Percentiles rank a stretch among this genome's conserved stretches.
These are phyloP conservation scores for Sicus ferrugineus DNA, from an alignment of 2,888 invertebrate species.

Conservation along the genomic window DNA sequence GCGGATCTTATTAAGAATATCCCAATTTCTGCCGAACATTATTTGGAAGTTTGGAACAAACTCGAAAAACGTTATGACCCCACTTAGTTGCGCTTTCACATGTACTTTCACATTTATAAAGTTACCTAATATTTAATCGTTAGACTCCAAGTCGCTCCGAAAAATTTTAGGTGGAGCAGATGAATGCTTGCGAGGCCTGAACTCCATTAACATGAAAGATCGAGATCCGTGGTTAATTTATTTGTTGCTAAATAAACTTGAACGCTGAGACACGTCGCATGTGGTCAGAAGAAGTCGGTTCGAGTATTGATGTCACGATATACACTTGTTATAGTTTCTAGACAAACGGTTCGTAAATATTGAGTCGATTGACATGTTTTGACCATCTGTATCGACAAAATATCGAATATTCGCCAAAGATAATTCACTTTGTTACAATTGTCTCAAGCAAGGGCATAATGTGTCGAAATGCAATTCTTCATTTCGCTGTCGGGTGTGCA, in stretches of 20 bases:
- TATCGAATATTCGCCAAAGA: no score
- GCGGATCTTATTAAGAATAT: no score
- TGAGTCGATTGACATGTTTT: not conserved
- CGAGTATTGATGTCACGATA: no score
- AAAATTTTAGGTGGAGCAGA: constrained; percentile 3
- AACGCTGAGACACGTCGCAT: constrained; percentile 1
- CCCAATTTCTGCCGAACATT: no score
- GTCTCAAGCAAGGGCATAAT: not conserved
- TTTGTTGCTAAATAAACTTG: no score
- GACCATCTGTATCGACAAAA: not conserved
- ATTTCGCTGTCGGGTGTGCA: no score
- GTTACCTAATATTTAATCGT: not conserved
- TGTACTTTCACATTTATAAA: not conserved
- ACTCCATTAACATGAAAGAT: not conserved
- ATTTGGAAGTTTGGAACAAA: no score
- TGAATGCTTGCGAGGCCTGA: not conserved
- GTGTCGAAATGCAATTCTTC: no score
- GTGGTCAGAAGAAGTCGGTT: not conserved
- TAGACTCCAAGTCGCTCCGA: no score
- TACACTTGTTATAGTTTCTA: not conserved
- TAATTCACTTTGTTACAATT: no score
- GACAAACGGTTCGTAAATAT: no score
- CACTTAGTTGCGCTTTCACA: constrained; percentile 26
- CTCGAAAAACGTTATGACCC: no score
- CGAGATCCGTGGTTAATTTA: not conserved